Base-by-base conservation (phyloP, 2,113 vertebrate genomes). In the Excalfactoria chinensis region DNA sequence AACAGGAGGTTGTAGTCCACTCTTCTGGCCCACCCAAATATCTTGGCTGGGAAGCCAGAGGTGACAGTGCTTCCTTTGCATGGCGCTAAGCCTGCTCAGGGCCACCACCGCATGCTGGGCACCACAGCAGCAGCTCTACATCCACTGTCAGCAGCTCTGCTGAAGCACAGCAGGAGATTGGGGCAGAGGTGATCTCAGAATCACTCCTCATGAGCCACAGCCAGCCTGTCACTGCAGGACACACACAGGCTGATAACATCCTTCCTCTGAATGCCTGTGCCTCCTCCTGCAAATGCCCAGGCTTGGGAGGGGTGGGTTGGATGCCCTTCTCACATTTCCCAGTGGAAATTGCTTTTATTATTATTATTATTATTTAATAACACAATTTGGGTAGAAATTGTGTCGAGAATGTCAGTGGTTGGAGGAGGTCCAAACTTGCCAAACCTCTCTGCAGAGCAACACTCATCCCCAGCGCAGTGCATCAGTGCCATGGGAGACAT, bases 331-430 rank as follows among this genome's bases (percentile, higher is more conserved):
- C 84, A 53, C 78, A 55, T 87, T 87, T 91, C 70, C 70, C 89
- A 49, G 9, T 37, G 30, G 53, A 53, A 94, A 90, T 71, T 74
- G 51, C 67, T 20, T 58, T 58, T n/a, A 13, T 22, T 37, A 8
- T 37, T 37, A 8, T 37, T 37, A 37, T 37, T 37, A 37, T 37
- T 37, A 37, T 37, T 75, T 15, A 46, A 62, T 79, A 22, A 22
- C 11, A 78, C 88, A 44, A 88, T 89, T 82, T 84, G 74, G 28
- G 53, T 62, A 89, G 59, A 87, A 28, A 91, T 49, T 3, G 0
- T 84, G 84, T 88, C 95, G 95, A 94, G 92, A 90, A 89, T 94
- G 67, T 63, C 67, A 87, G 77, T 75, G 81, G 49, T 35, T 90
- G 86, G 86, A 49, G 58, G 23, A 91, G 41, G 73, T 59, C 43